Evolutionary conservation across 1,140 invertebrate species (phyloP).

Genomic region (Polypedilum pembai): DNA sequence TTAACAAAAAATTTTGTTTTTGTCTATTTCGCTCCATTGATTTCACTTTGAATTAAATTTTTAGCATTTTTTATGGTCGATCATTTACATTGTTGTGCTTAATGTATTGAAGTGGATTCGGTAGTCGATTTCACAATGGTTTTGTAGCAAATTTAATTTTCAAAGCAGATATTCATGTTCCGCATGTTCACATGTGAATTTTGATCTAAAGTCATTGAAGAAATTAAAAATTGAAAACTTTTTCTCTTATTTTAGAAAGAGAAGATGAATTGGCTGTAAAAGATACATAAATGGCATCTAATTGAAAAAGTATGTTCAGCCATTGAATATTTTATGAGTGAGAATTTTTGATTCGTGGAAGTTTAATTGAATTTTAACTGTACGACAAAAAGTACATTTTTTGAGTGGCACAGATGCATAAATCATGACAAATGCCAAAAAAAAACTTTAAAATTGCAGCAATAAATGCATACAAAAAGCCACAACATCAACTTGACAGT

Average conservation of each 20-base stretch:
- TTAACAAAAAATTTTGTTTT: background rate
- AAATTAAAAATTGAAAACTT: too few relatives aligned
- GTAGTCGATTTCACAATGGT: background rate
- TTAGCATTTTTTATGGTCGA: background rate
- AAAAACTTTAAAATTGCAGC: background rate
- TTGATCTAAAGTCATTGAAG: too few relatives aligned
- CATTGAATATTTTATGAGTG: too few relatives aligned
- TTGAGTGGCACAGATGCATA: background rate
- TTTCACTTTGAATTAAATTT: background rate
- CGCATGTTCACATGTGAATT: too few relatives aligned
- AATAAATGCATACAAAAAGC: background rate
- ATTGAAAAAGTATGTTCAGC: too few relatives aligned
- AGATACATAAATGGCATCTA: too few relatives aligned
- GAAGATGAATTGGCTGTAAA: too few relatives aligned
- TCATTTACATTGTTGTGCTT: background rate
- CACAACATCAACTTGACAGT: slow-evolving; percentile 1
- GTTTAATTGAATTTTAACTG: too few relatives aligned
- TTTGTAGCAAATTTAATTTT: background rate
- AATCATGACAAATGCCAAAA: background rate
- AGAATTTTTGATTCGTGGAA: too few relatives aligned
- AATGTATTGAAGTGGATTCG: background rate
- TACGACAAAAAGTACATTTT: background rate
- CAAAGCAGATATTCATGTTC: too few relatives aligned
- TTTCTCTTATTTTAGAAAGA: too few relatives aligned
- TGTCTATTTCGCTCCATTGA: slow-evolving; percentile 2